A percentile compares a stretch with the other conserved stretches of the same genome.
Conservation (phyloP, 1,140 invertebrate genomes). For the Drosophila sucinea region DNA sequence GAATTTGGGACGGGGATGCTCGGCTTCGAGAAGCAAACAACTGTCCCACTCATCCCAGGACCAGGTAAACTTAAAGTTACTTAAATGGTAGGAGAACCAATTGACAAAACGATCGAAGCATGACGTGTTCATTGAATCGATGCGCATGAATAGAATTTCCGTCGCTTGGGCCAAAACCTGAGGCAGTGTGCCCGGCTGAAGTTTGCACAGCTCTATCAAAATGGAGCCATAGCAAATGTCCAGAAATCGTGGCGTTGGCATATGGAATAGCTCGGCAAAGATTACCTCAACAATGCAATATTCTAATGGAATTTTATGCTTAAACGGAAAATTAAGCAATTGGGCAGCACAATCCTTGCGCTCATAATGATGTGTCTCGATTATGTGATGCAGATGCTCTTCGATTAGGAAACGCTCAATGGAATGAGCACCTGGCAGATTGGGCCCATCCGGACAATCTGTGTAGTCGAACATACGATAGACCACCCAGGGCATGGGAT, state of each 20-base stretch:
- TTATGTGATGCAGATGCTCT: slow-evolving; percentile 97
- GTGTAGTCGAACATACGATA: slow-evolving; percentile 99
- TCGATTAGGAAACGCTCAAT: slow-evolving; percentile 99
- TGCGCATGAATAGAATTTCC: slow-evolving; percentile 97
- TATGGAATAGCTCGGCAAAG: slow-evolving; percentile 96
- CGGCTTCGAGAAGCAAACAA: slow-evolving; percentile 91
- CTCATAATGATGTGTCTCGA: slow-evolving; percentile 94
- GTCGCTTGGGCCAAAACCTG: slow-evolving; percentile 99
- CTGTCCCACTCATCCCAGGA: slow-evolving; percentile 98
- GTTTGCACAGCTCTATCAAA: slow-evolving; percentile 98
- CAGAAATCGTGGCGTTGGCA: slow-evolving; percentile 94
- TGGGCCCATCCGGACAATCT: slow-evolving; percentile 96
- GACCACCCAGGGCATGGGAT: slow-evolving; percentile 95
- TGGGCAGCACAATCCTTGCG: slow-evolving; percentile 97
- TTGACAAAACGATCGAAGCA: slow-evolving; percentile 98
- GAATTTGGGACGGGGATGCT: slow-evolving; percentile 98
- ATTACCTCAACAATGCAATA: slow-evolving; percentile 99
- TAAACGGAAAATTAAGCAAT: slow-evolving; percentile 95
- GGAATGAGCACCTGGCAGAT: slow-evolving; percentile 96
- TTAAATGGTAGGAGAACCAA: slow-evolving; percentile 99
- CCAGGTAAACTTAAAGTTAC: slow-evolving; percentile 99
- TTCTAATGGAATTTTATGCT: slow-evolving; percentile 97
- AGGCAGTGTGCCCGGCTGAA: slow-evolving; percentile 98
- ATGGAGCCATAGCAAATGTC: slow-evolving; percentile 98
- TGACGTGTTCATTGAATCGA: slow-evolving; percentile 98